Conservation (phyloP, 2,113 vertebrate species). For the Rana temporaria region DNA sequence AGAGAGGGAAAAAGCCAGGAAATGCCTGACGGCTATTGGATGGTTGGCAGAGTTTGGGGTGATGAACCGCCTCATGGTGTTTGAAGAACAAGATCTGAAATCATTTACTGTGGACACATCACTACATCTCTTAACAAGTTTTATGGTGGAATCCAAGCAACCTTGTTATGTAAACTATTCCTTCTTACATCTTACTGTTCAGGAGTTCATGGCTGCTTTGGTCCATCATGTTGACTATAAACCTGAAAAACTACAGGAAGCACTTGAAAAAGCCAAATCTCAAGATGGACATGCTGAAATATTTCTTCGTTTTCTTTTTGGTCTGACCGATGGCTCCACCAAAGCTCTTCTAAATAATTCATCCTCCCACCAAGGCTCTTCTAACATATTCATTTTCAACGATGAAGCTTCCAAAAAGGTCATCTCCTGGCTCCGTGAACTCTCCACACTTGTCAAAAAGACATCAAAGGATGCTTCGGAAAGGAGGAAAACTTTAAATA, state of each 20-base stretch:
- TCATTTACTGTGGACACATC: slow-evolving; percentile 59
- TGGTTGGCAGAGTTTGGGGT: slow-evolving; percentile 46
- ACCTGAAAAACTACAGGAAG: slow-evolving; percentile 49
- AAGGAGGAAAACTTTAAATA: slow-evolving; percentile 49
- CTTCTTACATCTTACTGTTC: slow-evolving; percentile 68
- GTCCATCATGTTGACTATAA: slow-evolving; percentile 65
- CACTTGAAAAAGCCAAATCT: slow-evolving; percentile 55
- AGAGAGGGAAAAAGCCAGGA: no score
- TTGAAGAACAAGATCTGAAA: slow-evolving; percentile 57
- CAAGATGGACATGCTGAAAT: slow-evolving; percentile 45
- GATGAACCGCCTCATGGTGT: slow-evolving; percentile 20
- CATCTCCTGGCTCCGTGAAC: neutral
- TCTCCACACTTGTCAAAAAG: slow-evolving; percentile 41
- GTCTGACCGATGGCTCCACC: slow-evolving; percentile 66
- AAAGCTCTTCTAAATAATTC: slow-evolving; percentile 60
- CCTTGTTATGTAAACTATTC: slow-evolving; percentile 57
- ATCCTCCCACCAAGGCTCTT: slow-evolving; percentile 61
- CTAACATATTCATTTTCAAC: slow-evolving; percentile 61
- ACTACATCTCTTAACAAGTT: slow-evolving; percentile 24
- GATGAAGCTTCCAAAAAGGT: slow-evolving; percentile 21
- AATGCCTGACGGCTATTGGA: neutral
- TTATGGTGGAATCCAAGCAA: slow-evolving; percentile 59
- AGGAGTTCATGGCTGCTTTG: slow-evolving; percentile 72
- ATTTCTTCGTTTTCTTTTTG: slow-evolving; percentile 68
- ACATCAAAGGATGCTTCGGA: slow-evolving; percentile 52